Evolutionary conservation across 2,888 invertebrate species (phyloP).

Genomic region (Lepidochitona cinerea): DNA sequence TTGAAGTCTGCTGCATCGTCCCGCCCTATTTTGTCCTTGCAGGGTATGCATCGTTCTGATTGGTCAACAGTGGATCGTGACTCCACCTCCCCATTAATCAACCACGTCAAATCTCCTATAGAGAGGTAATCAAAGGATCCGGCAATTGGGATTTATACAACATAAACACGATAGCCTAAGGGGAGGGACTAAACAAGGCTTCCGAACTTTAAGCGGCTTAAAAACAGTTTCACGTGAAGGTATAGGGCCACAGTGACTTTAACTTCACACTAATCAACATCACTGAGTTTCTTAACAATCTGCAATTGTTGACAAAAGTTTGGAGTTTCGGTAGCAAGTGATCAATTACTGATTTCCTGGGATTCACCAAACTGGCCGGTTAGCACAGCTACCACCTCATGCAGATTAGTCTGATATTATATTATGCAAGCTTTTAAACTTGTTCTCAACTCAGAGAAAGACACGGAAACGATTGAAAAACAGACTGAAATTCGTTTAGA

Average conservation of each 20-base stretch:
- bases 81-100: neutral
- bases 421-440: slow-evolving; percentile 7
- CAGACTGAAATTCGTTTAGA: neutral
- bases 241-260: too few relatives aligned
- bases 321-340: too few relatives aligned
- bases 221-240: too few relatives aligned
- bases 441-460: neutral
- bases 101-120: neutral
- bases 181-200: too few relatives aligned
- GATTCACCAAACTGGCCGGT: neutral
- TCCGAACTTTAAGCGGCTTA: too few relatives aligned
- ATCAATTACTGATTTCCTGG: neutral
- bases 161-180: neutral
- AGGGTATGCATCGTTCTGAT: neutral
- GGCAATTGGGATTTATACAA: slow-evolving; percentile 4
- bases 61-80: neutral
- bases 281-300: too few relatives aligned
- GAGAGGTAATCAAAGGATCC: neutral
- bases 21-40: neutral
- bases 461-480: neutral
- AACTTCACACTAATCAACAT: too few relatives aligned
- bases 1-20: neutral
- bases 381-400: neutral
- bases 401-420: neutral
- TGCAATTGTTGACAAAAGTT: too few relatives aligned